Evolutionary conservation across 92 coral and sea anemone genomes (phyloP).

Genomic region (Epizoanthus stellaris): DNA sequence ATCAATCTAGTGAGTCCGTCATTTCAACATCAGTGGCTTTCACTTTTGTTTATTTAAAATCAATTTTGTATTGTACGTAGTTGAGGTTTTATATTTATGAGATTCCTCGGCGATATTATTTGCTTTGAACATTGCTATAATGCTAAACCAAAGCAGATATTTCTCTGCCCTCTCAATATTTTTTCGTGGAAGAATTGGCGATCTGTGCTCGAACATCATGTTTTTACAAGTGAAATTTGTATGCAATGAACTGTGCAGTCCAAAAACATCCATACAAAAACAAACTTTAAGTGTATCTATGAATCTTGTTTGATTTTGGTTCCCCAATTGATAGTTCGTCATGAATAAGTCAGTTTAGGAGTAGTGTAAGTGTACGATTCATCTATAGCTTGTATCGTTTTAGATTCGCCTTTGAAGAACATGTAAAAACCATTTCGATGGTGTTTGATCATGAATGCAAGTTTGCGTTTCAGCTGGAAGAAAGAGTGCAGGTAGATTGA

Average conservation of each 20-base stretch:
- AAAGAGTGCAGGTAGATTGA: not conserved
- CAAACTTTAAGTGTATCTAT: too few species aligned
- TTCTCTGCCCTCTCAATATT: not conserved
- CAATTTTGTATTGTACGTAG: too few species aligned
- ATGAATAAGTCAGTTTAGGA: too few species aligned
- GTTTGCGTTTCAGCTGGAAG: not conserved
- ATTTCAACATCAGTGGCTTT: not conserved
- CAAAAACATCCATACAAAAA: too few species aligned
- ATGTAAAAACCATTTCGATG: not conserved
- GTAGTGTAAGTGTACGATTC: too few species aligned
- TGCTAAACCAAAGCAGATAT: not conserved
- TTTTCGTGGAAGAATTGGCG: not conserved
- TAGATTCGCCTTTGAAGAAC: too few species aligned
- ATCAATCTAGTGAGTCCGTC: not conserved
- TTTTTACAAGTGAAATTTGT: not conserved
- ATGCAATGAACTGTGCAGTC: too few species aligned
- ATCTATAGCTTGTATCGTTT: too few species aligned
- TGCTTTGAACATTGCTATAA: not conserved
- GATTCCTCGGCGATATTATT: not conserved
- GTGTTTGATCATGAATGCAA: not conserved
- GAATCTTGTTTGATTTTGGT: too few species aligned
- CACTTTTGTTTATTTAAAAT: constrained; percentile 1
- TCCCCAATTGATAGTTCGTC: too few species aligned
- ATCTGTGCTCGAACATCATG: not conserved
- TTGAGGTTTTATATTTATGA: not conserved